phyloP scores from a whole-genome alignment of 1,140 invertebrate genomes.

The Nylanderia fulva region DNA sequence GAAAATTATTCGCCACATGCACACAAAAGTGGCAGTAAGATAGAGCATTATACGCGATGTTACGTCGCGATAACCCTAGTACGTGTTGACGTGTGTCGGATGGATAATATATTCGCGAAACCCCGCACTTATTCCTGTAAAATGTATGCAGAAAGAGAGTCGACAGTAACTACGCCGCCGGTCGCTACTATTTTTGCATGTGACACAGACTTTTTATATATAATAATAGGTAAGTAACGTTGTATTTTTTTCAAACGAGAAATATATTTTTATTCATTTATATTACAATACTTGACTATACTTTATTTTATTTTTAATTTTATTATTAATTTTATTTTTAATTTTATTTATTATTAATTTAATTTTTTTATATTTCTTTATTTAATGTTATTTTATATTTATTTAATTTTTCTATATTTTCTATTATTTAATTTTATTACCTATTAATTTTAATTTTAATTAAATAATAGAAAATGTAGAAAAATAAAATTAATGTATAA shows the following conservation, averaged over 20 bases:
- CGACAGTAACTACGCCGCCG: constrained; percentile 39
- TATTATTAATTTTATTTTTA: no score
- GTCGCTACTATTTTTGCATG: background rate
- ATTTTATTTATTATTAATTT: no score
- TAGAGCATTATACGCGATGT: constrained; percentile 56
- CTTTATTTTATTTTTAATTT: background rate
- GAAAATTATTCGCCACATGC: constrained; percentile 62
- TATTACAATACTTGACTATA: no score
- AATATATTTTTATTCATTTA: background rate
- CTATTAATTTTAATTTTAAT: no score
- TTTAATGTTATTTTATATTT: no score
- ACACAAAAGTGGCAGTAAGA: constrained; percentile 59
- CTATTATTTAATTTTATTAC: no score
- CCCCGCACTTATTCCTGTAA: constrained; percentile 31
- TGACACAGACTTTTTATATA: background rate
- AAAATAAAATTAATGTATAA: no score
- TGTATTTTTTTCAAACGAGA: background rate
- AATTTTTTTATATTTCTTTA: no score
- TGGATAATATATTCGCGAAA: constrained; percentile 69
- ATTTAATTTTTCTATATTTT: no score
- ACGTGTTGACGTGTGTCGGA: constrained; percentile 58
- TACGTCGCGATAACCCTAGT: constrained; percentile 57
- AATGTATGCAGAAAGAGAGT: constrained; percentile 35
- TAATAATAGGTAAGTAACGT: background rate
- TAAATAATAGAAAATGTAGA: no score